These are phyloP conservation scores for Frankliniella fusca DNA, from an alignment of 2,888 invertebrate species.

Conservation along the genomic window DNA sequence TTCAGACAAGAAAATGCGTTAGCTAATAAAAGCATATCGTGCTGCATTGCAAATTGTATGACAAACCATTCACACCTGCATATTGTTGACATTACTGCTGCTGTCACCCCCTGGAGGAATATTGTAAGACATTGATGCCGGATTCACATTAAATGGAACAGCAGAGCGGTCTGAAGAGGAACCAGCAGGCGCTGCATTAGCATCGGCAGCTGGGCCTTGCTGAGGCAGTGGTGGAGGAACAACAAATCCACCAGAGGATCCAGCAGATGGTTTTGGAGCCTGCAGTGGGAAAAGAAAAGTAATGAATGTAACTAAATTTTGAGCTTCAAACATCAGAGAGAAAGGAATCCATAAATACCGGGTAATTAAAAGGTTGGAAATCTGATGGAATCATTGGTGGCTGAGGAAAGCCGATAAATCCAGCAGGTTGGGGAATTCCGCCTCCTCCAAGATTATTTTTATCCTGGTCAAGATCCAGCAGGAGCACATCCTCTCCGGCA, in stretches of 20 bases:
- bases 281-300: conserved; percentile 34
- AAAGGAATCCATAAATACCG: conserved; percentile 40
- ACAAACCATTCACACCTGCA: neutral
- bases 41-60: neutral
- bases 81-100: conserved; percentile 41
- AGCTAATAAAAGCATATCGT: neutral
- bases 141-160: conserved; percentile 43
- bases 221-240: conserved; percentile 35
- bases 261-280: conserved; percentile 33
- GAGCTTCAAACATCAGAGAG: neutral
- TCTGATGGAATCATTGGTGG: conserved; percentile 61
- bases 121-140: conserved; percentile 59
- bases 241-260: conserved; percentile 38
- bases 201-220: conserved; percentile 39
- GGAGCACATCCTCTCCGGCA: conserved; percentile 56
- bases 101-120: conserved; percentile 57
- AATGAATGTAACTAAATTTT: neutral
- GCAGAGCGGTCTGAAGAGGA: conserved; percentile 48
- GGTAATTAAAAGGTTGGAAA: conserved; percentile 64
- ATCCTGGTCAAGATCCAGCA: conserved; percentile 63
- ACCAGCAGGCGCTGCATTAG: conserved; percentile 51
- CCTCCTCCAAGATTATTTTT: conserved; percentile 54
- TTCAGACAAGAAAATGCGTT: neutral
- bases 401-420: conserved; percentile 77
- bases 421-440: conserved; percentile 65